A percentile compares a stretch with the other conserved stretches of the same genome.
phyloP scores from a whole-genome alignment of 2,797 vertebrate genomes.

The Phylloscopus collybita region DNA sequence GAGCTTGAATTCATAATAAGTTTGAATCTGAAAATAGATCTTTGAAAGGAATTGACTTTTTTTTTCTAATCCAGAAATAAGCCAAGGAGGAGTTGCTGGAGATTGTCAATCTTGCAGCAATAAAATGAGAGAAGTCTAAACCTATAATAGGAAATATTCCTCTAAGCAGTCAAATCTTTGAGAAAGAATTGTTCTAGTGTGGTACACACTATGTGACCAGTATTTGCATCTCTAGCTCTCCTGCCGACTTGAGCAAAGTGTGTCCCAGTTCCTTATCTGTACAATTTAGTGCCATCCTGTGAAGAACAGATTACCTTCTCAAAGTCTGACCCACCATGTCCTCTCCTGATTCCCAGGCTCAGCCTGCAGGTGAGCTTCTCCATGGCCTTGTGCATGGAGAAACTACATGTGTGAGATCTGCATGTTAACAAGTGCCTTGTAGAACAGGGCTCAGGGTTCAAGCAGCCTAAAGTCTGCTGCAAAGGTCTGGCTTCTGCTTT shows the following conservation, averaged over 20 bases:
- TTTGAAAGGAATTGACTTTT: not conserved
- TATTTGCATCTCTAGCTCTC: not conserved
- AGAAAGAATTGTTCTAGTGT: not conserved
- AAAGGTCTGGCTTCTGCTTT: not conserved
- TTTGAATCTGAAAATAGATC: not conserved
- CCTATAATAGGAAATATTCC: not conserved
- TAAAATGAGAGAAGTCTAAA: not conserved
- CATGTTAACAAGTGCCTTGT: not conserved
- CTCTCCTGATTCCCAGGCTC: not conserved
- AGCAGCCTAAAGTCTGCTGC: not conserved
- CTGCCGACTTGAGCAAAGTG: not conserved
- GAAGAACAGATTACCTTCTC: not conserved
- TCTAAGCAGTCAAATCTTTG: not conserved
- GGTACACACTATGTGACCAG: not conserved
- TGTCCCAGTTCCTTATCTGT: not conserved
- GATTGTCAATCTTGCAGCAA: not conserved
- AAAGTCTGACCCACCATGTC: not conserved
- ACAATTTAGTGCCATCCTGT: not conserved
- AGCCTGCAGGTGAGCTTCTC: not conserved
- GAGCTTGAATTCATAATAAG: not conserved
- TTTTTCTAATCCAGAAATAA: not conserved
- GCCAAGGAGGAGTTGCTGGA: not conserved
- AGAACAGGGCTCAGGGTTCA: not conserved
- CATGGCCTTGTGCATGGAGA: not conserved
- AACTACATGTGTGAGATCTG: accelerated